These are phyloP conservation scores for Beris chalybata DNA, from an alignment of 2,888 invertebrate genomes.

Conservation along the genomic window DNA sequence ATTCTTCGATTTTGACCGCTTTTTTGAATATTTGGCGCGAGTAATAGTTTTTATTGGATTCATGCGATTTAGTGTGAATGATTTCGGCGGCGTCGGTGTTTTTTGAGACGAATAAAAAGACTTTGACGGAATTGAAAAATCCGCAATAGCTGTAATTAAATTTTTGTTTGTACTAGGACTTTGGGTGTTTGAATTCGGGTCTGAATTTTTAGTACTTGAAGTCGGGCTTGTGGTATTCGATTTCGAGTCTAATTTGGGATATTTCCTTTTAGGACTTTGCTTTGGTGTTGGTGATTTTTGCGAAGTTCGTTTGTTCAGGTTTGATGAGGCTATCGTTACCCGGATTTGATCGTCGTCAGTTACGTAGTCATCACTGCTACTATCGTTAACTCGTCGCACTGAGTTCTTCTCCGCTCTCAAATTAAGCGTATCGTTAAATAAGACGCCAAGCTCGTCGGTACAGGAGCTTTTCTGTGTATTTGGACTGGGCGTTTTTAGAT, in stretches of 20 bases:
- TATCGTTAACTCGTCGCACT: background rate
- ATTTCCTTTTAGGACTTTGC: slow-evolving; percentile 15
- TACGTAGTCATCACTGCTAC: slow-evolving; percentile 1
- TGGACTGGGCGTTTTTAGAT: slow-evolving; percentile 17
- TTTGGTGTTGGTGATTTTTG: slow-evolving; percentile 16
- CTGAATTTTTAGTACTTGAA: background rate
- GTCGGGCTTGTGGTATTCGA: background rate
- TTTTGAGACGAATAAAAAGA: slow-evolving; percentile 44
- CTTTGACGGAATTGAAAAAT: slow-evolving; percentile 44
- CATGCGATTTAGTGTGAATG: background rate
- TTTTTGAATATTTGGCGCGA: background rate
- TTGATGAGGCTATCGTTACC: background rate
- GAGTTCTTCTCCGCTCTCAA: slow-evolving; percentile 42
- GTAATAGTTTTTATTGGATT: background rate
- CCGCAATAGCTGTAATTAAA: slow-evolving; percentile 36
- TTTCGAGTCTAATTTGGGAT: background rate
- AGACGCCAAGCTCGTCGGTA: slow-evolving; percentile 45
- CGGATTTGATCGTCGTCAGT: background rate
- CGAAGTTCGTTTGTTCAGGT: background rate
- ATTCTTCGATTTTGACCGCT: background rate
- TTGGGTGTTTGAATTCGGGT: slow-evolving; percentile 22
- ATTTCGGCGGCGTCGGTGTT: slow-evolving; percentile 12
- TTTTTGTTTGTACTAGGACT: slow-evolving; percentile 31
- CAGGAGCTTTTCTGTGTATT: background rate
- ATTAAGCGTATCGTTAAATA: slow-evolving; percentile 50